Evolutionary conservation across 2,888 invertebrate genomes (phyloP), one percentile per base, ranked within the genome.

Genomic region (Catonia carolina): DNA sequence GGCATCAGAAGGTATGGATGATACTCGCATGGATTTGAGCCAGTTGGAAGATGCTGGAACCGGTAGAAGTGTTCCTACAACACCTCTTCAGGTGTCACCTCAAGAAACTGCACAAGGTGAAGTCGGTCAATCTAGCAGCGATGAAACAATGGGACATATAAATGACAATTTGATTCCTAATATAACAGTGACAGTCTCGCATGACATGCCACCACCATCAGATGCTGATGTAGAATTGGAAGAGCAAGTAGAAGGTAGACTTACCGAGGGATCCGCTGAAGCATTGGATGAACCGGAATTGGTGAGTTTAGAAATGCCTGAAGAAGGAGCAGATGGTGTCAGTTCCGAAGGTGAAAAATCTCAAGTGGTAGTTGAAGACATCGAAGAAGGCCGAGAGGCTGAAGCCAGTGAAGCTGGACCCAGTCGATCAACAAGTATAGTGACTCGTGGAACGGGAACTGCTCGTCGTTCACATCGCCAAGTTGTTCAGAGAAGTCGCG

Each of bases 361-460:
- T 22, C 51, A 22, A 23, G 52, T 48, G 35, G 70, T 72, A 57
- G 67, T 66, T 2, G 68, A 67, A 3, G 64, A 75, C 71, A 68
- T 68, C 8, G 87, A 88, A 70, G 89, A 89, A 69, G 88, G 85
- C 2, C 82, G 89, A 51, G 89, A 89, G 73, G 89, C 89, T 1
- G 89, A 89, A 71, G 73, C 69, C 2, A 73, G 73, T 14, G 65
- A 56, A 55, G 71, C 63, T 63, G 72, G 58, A 71, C 68, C 66
- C 45, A 37, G 65, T 6, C 23, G 49, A 15, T 52, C 56, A 1
- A 72, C 69, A 2, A 65, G 57, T 55, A 71, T 63, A 63, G 72
- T 64, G 64, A 58, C 71, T 68, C 66, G 49, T 31, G 64, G 56
- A 27, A 60, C 67, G 12, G 66, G 64, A 1, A 59, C 59, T 1